These are phyloP conservation scores for Gari tellinella DNA, from an alignment of 2,888 invertebrate species.

Conservation along the genomic window DNA sequence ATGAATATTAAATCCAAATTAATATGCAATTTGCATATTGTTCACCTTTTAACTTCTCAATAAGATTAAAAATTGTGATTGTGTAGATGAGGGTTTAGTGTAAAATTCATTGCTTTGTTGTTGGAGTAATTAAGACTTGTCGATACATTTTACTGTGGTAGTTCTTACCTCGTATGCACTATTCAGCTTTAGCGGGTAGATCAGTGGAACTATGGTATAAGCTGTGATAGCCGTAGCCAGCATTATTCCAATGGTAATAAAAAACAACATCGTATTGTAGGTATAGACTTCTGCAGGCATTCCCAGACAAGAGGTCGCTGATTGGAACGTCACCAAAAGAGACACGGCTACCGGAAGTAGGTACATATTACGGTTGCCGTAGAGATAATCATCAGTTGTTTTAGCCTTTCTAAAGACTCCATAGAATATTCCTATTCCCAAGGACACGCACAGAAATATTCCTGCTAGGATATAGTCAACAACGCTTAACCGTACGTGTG, in stretches of 20 bases:
- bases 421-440: conserved; percentile 52
- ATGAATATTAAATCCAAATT: no score
- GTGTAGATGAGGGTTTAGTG: no score
- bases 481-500: no score
- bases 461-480: conserved; percentile 43
- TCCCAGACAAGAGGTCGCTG: conserved; percentile 64
- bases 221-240: conserved; percentile 39
- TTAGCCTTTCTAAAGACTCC: conserved; percentile 31
- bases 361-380: conserved; percentile 59
- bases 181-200: conserved; percentile 64
- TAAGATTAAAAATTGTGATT: no score
- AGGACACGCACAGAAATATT: conserved; percentile 23
- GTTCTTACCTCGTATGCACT: conserved; percentile 65
- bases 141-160: no score
- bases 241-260: conserved; percentile 29
- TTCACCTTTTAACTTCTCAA: no score
- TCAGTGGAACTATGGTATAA: conserved; percentile 57
- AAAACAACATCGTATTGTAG: conserved; percentile 53
- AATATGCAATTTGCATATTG: no score
- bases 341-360: conserved; percentile 65
- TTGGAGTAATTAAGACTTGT: no score
- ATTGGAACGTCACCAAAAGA: conserved; percentile 67
- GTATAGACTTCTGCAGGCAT: conserved; percentile 63
- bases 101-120: no score
- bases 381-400: conserved; percentile 56